Base-by-base conservation (phyloP, 2,797 vertebrate genomes). In the Jordanella pulchra region DNA sequence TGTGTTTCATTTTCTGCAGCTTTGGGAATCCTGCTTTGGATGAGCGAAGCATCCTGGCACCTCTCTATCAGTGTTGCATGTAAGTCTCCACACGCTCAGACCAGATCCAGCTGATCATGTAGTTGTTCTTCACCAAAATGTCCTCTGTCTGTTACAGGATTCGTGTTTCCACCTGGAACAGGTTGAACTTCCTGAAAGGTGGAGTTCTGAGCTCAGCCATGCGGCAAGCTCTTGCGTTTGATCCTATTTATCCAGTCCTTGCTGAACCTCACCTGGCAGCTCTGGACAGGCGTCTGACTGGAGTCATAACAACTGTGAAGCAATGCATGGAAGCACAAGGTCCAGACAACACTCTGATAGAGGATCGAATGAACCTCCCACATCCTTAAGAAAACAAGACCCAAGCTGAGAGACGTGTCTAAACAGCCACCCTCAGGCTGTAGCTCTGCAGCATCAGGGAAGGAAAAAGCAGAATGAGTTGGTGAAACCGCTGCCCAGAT, bases 11-110 rank as follows among this genome's bases (percentile, higher is more conserved):
- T 70, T 39, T 39, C 35, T 84, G 56, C 93, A 99, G 98, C 92
- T 99, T 99, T 87, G 98, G 98, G 76, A 99, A 99, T 69, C 94
- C 97, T 13, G 94, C 95, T 27, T 83, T 97, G 88, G 97, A 99
- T 80, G 98, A 99, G 92, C 95, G 97, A 93, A 99, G 98, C 86
- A 99, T 99, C 85, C 94, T 99, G 10, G 97, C 97, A 50, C 97
- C 98, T 17, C 96, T 99, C 67, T 99, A 99, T 83, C 98, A 99
- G 92, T 99, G 98, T 79, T 99, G 98, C 96, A 99, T 99, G 98
- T 99, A 93, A 99, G 98, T 51, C 12, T 0, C 12, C 21, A 27
- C 69, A 67, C 18, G 1, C n/a, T 56, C 18, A 13, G 1, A 27
- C 47, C 28, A 18, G 3, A 18, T 47, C 45, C 17, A 12, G 12